These are phyloP conservation scores for Gyps fulvus DNA, from an alignment of 2,113 vertebrate species.

Conservation along the genomic window DNA sequence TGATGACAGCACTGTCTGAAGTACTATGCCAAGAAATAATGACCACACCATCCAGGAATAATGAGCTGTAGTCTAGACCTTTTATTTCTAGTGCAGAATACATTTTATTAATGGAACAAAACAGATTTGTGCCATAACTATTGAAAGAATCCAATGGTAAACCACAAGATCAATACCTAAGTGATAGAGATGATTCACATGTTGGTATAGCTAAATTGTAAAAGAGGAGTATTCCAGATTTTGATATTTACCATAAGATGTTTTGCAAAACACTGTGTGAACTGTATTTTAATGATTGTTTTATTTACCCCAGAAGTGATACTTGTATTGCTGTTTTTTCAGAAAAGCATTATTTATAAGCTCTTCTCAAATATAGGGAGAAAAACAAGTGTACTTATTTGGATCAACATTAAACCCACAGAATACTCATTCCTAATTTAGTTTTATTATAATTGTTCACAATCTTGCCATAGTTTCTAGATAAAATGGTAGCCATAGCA, in stretches of 20 bases:
- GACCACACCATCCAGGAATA: not conserved
- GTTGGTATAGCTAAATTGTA: not conserved
- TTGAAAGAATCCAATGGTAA: not conserved
- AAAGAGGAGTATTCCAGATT: not conserved
- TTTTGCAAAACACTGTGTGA: not conserved
- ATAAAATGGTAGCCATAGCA: constrained; percentile 10
- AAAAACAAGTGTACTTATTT: not conserved
- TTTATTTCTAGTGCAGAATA: not conserved
- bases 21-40: not conserved
- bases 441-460: not conserved
- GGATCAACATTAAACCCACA: not conserved
- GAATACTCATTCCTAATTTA: not conserved
- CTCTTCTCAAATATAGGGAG: not conserved
- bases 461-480: not conserved
- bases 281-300: not conserved
- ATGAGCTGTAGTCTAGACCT: not conserved
- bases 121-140: not conserved
- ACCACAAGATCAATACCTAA: not conserved
- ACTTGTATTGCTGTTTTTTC: not conserved
- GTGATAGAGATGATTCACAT: not conserved
- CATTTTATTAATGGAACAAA: not conserved
- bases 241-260: not conserved
- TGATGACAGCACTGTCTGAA: not conserved
- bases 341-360: not conserved
- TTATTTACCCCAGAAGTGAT: not conserved